These are phyloP conservation scores for Drosophila takahashii DNA, from an alignment of 1,140 invertebrate genomes.

Conservation along the genomic window DNA sequence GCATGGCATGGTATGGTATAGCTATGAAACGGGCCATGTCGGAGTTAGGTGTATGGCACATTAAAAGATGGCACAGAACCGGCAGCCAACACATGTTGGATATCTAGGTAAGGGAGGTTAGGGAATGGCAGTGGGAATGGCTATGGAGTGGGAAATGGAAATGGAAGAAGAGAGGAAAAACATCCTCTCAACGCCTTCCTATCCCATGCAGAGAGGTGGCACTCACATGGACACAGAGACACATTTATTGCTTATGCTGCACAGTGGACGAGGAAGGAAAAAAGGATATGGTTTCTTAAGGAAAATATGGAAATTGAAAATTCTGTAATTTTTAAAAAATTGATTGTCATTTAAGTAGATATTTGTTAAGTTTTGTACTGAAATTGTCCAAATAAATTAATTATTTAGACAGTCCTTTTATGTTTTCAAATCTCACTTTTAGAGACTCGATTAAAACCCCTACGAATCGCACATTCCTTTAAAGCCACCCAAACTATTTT, in stretches of 20 bases:
- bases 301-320: neutral
- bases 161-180: slow-evolving; percentile 28
- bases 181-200: slow-evolving; percentile 58
- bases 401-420: no score
- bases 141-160: neutral
- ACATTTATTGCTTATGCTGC: slow-evolving; percentile 61
- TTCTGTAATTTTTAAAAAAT: no score
- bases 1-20: slow-evolving; percentile 1
- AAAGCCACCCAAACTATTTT: neutral
- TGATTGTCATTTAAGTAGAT: no score
- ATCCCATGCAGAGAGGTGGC: slow-evolving; percentile 50
- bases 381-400: no score
- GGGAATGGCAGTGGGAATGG: slow-evolving; percentile 1
- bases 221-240: slow-evolving; percentile 48
- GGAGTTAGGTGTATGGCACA: slow-evolving; percentile 63
- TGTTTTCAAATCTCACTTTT: neutral
- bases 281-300: neutral
- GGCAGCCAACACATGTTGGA: slow-evolving; percentile 51
- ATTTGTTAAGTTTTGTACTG: no score
- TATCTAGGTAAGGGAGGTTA: slow-evolving; percentile 43
- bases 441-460: no score
- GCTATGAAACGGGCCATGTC: slow-evolving; percentile 33
- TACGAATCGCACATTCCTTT: neutral
- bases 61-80: slow-evolving; percentile 68
- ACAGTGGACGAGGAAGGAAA: slow-evolving; percentile 23